Percentiles rank a stretch among this genome's conserved stretches.
These are phyloP conservation scores for Microtus agrestis DNA, from an alignment of 2,797 vertebrate genomes.

Conservation along the genomic window DNA sequence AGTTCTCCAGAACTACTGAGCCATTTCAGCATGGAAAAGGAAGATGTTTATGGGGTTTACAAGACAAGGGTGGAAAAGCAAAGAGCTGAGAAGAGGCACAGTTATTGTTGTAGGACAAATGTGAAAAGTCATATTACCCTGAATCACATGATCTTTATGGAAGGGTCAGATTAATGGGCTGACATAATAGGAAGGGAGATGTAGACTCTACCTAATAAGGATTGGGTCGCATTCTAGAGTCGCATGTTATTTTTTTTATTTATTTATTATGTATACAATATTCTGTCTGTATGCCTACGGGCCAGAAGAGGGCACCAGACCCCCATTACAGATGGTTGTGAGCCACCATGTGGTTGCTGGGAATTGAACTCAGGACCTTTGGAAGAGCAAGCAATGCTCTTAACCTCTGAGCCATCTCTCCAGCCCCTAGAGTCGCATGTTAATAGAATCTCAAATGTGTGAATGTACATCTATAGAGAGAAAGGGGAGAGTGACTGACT, in stretches of 20 bases:
- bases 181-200: neutral
- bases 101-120: neutral
- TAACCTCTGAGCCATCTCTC: too few relatives aligned
- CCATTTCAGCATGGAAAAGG: neutral
- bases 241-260: too few relatives aligned
- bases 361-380: too few relatives aligned
- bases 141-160: slow-evolving; percentile 2
- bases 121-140: neutral
- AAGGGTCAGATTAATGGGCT: neutral
- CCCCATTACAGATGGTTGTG: too few relatives aligned
- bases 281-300: too few relatives aligned
- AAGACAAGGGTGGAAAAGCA: neutral
- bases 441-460: neutral
- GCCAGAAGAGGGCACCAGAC: too few relatives aligned
- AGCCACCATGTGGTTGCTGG: too few relatives aligned
- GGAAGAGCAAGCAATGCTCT: too few relatives aligned
- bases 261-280: too few relatives aligned
- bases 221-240: neutral
- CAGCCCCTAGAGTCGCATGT: neutral
- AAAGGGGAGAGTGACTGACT: neutral
- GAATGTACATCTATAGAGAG: neutral
- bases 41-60: neutral
- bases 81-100: neutral
- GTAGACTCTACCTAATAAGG: neutral
- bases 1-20: neutral